phyloP scores from a whole-genome alignment of 1,140 invertebrate species.

The Zaprionus inermis region DNA sequence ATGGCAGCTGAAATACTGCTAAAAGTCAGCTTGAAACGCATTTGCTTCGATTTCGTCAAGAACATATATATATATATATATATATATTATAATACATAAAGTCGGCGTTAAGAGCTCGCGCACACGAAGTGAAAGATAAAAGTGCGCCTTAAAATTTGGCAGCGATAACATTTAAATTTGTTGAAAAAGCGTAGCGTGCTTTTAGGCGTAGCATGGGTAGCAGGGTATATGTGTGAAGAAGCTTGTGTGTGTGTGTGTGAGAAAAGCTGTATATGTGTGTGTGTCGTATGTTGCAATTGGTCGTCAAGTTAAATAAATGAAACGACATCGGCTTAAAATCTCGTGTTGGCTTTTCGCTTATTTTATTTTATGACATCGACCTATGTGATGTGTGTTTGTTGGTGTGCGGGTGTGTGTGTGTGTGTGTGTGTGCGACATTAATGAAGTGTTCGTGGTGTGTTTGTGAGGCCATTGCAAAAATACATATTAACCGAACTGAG shows the following conservation, averaged over 20 bases:
- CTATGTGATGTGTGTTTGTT: background rate
- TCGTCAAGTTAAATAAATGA: slow-evolving; percentile 33
- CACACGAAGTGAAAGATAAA: background rate
- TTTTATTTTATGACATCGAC: slow-evolving; percentile 17
- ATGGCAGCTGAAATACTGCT: background rate
- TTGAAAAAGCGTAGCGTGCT: slow-evolving; percentile 6
- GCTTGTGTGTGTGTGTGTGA: background rate
- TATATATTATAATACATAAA: background rate
- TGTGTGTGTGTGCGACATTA: slow-evolving; percentile 13
- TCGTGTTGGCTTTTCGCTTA: slow-evolving; percentile 25
- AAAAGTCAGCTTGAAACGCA: background rate
- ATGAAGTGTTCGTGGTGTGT: slow-evolving; percentile 41
- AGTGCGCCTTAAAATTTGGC: background rate
- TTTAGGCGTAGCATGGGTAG: slow-evolving; percentile 32
- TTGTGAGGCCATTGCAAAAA: slow-evolving; percentile 41
- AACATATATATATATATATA: background rate
- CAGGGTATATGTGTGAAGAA: too few relatives aligned
- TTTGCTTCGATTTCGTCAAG: background rate
- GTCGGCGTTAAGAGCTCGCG: background rate
- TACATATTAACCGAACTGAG: slow-evolving; percentile 14
- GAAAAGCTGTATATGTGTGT: background rate
- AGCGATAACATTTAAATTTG: background rate
- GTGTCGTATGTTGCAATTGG: slow-evolving; percentile 24
- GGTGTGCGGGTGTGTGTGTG: background rate
- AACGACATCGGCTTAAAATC: slow-evolving; percentile 34